Evolutionary conservation across 2,797 vertebrate genomes (phyloP).

Genomic region (Decapterus maruadsi): DNA sequence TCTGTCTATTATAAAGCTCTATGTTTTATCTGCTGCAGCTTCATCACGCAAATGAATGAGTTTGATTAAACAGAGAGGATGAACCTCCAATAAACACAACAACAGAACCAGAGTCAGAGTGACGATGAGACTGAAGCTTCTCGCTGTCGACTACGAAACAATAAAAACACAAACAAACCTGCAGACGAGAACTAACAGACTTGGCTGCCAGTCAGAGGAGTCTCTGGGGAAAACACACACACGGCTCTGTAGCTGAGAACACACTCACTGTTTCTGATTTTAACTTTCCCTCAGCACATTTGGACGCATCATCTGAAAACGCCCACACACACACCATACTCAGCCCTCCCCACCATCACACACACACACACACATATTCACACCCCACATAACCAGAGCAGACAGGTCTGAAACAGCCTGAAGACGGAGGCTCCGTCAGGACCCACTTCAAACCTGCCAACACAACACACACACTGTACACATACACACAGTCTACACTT

Average conservation of each 20-base stretch:
- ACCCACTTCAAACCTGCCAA: conserved; percentile 64
- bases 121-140: no score
- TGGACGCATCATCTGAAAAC: conserved; percentile 68
- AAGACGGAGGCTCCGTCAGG: conserved; percentile 70
- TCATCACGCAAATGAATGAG: no score
- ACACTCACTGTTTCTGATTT: conserved; percentile 19
- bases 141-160: neutral
- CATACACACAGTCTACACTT: conserved; percentile 23
- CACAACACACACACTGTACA: conserved; percentile 15
- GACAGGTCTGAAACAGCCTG: conserved; percentile 66
- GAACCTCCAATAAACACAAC: no score
- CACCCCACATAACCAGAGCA: conserved; percentile 59
- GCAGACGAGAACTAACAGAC: conserved; percentile 58
- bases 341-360: no score
- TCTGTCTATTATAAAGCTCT: no score
- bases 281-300: conserved; percentile 66
- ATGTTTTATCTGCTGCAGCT: no score
- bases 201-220: conserved; percentile 68
- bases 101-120: no score
- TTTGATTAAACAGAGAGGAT: no score
- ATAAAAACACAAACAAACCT: conserved; percentile 52
- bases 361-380: neutral
- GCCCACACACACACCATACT: conserved; percentile 40
- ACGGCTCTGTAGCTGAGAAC: conserved; percentile 25
- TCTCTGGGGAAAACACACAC: conserved; percentile 57